These are phyloP conservation scores for Malurus splendens DNA, from an alignment of 2,797 vertebrate species.

Conservation along the genomic window DNA sequence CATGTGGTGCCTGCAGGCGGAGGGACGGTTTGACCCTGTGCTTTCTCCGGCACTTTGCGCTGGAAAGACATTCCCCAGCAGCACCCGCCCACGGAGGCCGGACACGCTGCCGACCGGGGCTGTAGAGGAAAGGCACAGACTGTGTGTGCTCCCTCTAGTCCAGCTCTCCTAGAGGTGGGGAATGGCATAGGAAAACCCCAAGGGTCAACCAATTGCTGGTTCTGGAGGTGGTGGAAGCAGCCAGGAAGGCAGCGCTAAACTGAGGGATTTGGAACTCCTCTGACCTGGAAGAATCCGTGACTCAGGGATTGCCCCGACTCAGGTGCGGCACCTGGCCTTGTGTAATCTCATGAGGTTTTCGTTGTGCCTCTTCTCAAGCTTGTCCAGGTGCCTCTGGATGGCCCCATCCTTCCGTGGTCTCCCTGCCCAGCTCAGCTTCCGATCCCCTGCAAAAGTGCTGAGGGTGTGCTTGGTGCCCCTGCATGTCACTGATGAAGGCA, in stretches of 20 bases:
- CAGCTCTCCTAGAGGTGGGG: background rate
- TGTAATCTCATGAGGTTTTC: background rate
- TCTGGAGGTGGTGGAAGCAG: background rate
- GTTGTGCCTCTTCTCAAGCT: rapidly evolving
- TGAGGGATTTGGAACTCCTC: background rate
- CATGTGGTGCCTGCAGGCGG: too few relatives aligned
- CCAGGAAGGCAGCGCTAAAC: background rate
- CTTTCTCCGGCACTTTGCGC: background rate
- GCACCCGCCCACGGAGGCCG: rapidly evolving
- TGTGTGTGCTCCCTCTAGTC: background rate
- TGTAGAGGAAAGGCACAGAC: background rate
- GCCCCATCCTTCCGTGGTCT: rapidly evolving
- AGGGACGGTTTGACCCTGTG: too few relatives aligned
- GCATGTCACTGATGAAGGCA: background rate
- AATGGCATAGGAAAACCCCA: background rate
- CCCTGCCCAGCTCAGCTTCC: background rate
- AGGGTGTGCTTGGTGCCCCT: rapidly evolving
- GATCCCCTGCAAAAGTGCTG: rapidly evolving
- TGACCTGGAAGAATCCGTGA: background rate
- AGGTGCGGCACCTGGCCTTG: background rate
- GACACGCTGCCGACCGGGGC: background rate
- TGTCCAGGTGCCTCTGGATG: background rate
- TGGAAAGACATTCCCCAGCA: rapidly evolving
- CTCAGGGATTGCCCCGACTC: background rate
- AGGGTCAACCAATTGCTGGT: background rate